Base-by-base conservation (phyloP, 2,888 invertebrate genomes). In the Mongoloraphidia duomilia region DNA sequence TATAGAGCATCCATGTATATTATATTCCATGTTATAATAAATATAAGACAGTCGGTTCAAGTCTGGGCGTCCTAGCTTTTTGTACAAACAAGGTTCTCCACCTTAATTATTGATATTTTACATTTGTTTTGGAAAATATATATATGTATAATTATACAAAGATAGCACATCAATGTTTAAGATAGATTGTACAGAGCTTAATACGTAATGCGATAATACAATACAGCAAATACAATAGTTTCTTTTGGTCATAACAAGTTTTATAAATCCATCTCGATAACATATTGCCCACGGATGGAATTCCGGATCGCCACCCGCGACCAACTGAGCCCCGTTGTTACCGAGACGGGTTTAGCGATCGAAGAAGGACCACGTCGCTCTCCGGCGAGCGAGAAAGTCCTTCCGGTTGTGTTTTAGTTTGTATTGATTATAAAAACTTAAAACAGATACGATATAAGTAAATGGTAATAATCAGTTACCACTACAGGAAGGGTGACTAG, bases 301-400 rank as follows among this genome's bases (percentile, higher is more conserved):
- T 60, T 60, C 73, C 74, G 73, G 73, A 72, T 64, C 60, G 60
- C 58, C 64, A 57, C 64, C 64, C 67, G 65, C 65, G 65, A 70
- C 62, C 65, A 69, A 71, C 70, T 74, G 74, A 76, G 75, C 75
- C 76, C 74, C 70, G 63, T 65, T 6, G 26, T 26, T 65, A 65
- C 69, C 63, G 61, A 52, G 56, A 69, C 66, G 68, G 67, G 70
- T 65, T 74, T 74, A 61, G 61, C 61, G 63, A 62, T n/a, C 52
- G 58, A 58, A 58, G 64, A 62, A 65, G 64, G 70, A 65, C 55
- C 55, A 52, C 48, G 54, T 64, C 61, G 55, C 59, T 63, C 57
- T 64, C 63, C 65, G 66, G 63, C 55, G 55, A 63, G 60, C 55
- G 56, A 63, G 26, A 26, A 26, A 26, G 26, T 26, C 26, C 26